A percentile compares a stretch with the other conserved stretches of the same genome.
These are phyloP conservation scores for Poeciliopsis retropinna DNA, from an alignment of 2,113 vertebrate species.

Conservation along the genomic window DNA sequence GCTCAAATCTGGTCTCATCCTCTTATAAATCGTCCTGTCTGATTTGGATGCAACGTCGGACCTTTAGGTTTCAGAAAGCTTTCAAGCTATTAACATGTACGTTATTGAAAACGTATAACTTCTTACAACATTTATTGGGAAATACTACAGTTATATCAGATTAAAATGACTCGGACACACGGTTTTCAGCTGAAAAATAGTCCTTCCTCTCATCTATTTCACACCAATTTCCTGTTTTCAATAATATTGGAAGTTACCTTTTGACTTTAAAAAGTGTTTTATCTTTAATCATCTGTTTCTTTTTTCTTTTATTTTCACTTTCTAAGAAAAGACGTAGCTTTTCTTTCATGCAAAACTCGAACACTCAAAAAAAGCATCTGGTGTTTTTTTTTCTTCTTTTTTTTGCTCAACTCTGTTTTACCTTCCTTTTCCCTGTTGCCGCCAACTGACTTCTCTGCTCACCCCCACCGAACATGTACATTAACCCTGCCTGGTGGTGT, in stretches of 20 bases:
- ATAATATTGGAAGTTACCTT: background rate
- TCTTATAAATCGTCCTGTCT: background rate
- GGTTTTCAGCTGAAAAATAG: background rate
- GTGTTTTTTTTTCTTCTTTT: background rate
- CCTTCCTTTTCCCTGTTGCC: background rate
- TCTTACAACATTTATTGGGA: background rate
- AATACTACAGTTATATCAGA: background rate
- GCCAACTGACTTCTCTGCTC: background rate
- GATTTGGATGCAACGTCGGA: background rate
- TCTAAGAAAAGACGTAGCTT: conserved; percentile 1
- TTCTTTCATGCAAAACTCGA: background rate
- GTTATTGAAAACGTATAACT: background rate
- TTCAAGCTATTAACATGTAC: background rate
- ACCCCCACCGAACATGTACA: background rate
- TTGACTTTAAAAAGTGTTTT: background rate
- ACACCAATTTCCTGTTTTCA: conserved; percentile 3
- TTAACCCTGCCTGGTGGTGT: background rate
- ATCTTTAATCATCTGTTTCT: no score
- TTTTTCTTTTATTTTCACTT: conserved; percentile 6
- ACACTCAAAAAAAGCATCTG: background rate
- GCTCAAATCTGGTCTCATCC: no score
- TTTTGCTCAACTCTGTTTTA: background rate
- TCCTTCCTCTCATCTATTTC: background rate
- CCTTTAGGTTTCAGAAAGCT: background rate
- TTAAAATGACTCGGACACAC: background rate